Evolutionary conservation across 2,113 vertebrate species (phyloP).

Genomic region (Chionomys nivalis): DNA sequence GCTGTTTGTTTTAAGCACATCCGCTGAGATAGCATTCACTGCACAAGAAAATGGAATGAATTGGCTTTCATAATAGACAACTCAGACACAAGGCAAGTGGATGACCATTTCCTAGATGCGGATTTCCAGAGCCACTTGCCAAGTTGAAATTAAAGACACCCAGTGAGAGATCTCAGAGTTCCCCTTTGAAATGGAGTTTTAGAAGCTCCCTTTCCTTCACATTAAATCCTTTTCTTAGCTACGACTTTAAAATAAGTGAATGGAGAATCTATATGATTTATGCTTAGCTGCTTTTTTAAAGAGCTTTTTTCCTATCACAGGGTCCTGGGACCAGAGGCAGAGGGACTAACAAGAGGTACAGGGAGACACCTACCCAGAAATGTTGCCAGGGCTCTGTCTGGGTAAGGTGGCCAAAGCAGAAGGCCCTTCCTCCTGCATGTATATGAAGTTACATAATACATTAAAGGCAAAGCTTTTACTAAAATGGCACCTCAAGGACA

Average conservation of each 20-base stretch:
- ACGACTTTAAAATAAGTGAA: neutral
- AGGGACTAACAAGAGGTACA: neutral
- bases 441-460: neutral
- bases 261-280: neutral
- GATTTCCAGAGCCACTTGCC: neutral
- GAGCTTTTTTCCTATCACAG: neutral
- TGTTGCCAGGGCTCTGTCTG: too few species aligned
- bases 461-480: neutral
- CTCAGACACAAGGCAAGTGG: neutral
- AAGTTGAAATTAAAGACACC: neutral
- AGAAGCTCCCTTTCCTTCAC: neutral
- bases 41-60: neutral
- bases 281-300: neutral
- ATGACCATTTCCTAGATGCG: neutral
- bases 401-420: neutral
- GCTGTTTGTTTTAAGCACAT: neutral
- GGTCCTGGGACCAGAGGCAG: neutral
- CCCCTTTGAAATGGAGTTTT: neutral
- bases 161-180: neutral
- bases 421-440: accelerated
- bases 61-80: neutral
- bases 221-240: neutral
- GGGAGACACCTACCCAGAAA: neutral
- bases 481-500: neutral
- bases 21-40: neutral